These are phyloP conservation scores for Drosophila melanosoma DNA, from an alignment of 2,888 invertebrate species.

Conservation along the genomic window DNA sequence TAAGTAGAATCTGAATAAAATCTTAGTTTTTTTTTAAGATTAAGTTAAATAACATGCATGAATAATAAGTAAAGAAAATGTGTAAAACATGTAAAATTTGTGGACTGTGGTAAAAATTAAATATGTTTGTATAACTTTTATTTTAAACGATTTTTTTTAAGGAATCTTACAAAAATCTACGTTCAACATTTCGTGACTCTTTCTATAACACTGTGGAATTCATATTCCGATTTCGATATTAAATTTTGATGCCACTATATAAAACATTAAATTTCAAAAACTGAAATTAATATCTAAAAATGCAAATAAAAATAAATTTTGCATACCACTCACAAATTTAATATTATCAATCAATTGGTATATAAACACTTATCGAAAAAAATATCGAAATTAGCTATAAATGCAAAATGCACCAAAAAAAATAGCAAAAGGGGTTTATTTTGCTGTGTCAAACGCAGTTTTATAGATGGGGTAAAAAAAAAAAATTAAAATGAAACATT, in stretches of 20 bases:
- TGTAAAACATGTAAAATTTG: neutral
- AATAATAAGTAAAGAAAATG: neutral
- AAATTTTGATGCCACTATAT: no score
- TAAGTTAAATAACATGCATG: neutral
- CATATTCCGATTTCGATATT: no score
- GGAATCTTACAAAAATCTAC: neutral
- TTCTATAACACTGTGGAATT: neutral
- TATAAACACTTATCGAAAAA: no score
- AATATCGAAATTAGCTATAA: no score
- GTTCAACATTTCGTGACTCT: neutral
- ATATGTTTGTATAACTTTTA: neutral
- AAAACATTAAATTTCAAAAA: no score
- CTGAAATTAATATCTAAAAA: no score
- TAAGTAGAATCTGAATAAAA: neutral
- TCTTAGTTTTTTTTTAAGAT: neutral
- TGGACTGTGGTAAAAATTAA: neutral
- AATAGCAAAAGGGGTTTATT: no score
- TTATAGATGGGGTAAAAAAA: neutral
- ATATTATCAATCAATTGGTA: no score
- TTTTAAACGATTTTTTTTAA: neutral
- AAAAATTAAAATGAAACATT: neutral
- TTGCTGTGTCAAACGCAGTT: neutral
- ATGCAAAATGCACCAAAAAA: no score
- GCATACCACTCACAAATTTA: no score
- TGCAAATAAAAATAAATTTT: no score